Conservation (phyloP, 2,113 vertebrate species). For the Corythaeola cristata region DNA sequence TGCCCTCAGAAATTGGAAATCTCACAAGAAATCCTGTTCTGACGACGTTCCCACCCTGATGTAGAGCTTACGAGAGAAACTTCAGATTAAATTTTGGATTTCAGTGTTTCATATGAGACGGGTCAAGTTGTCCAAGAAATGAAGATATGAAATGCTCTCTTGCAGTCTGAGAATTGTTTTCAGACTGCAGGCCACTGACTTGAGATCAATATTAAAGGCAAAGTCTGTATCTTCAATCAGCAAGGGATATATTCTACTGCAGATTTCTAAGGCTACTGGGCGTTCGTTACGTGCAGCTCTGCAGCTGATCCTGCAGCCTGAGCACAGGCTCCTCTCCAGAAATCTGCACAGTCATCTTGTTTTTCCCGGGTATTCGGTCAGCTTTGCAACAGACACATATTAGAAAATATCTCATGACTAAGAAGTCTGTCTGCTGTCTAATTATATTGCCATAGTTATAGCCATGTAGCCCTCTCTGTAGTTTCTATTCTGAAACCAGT, state of each 20-base stretch:
- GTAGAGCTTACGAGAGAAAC: neutral
- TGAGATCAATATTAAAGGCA: neutral
- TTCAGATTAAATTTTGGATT: neutral
- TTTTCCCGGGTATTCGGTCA: neutral
- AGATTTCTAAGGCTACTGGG: neutral
- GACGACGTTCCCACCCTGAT: constrained; percentile 2
- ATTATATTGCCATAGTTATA: neutral
- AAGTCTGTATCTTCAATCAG: neutral
- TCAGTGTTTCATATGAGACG: neutral
- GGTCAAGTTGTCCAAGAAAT: neutral
- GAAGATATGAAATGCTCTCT: neutral
- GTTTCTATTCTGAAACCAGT: neutral
- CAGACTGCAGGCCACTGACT: neutral
- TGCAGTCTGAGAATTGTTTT: neutral
- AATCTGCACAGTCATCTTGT: neutral
- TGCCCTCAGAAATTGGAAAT: constrained; percentile 10
- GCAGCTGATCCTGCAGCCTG: neutral
- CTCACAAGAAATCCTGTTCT: neutral
- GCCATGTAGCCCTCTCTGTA: neutral
- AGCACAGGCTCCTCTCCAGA: neutral
- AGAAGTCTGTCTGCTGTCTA: neutral
- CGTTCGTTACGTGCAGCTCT: neutral
- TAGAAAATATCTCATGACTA: neutral
- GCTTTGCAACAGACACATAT: neutral
- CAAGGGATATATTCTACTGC: accelerated